phyloP scores from a whole-genome alignment of 2,113 vertebrate genomes.

The Cynoglossus semilaevis region DNA sequence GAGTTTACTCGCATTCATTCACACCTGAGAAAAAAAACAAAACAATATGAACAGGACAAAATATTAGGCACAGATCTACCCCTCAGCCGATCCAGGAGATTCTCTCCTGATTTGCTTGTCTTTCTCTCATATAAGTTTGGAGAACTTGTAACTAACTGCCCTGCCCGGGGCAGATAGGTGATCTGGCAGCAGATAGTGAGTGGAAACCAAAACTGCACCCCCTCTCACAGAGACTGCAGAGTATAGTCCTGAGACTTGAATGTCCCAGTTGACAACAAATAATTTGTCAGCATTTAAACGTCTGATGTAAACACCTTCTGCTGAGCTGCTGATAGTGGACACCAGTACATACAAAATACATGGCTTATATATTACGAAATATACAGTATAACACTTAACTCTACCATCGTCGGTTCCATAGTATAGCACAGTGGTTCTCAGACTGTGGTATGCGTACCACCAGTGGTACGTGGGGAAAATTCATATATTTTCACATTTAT shows the following conservation, averaged over 20 bases:
- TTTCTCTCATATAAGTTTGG: conserved; percentile 3
- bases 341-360: too few relatives aligned
- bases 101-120: conserved; percentile 44
- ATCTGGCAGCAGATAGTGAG: conserved; percentile 49
- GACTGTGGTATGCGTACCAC: too few relatives aligned
- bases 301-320: conserved; percentile 51
- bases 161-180: conserved; percentile 36
- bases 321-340: too few relatives aligned
- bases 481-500: too few relatives aligned
- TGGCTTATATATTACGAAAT: too few relatives aligned
- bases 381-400: too few relatives aligned
- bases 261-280: conserved; percentile 22
- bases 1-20: conserved; percentile 22
- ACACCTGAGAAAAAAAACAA: conserved; percentile 1
- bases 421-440: too few relatives aligned
- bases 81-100: conserved; percentile 1
- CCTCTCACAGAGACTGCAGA: conserved; percentile 43
- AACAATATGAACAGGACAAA: not conserved
- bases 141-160: not conserved
- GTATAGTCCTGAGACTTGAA: conserved; percentile 39
- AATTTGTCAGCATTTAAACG: conserved; percentile 38
- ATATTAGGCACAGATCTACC: not conserved
- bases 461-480: too few relatives aligned
- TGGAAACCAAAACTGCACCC: conserved; percentile 50
- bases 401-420: too few relatives aligned